Evolutionary conservation across 2,113 vertebrate species (phyloP).

Genomic region (Neolamprologus hecqui): DNA sequence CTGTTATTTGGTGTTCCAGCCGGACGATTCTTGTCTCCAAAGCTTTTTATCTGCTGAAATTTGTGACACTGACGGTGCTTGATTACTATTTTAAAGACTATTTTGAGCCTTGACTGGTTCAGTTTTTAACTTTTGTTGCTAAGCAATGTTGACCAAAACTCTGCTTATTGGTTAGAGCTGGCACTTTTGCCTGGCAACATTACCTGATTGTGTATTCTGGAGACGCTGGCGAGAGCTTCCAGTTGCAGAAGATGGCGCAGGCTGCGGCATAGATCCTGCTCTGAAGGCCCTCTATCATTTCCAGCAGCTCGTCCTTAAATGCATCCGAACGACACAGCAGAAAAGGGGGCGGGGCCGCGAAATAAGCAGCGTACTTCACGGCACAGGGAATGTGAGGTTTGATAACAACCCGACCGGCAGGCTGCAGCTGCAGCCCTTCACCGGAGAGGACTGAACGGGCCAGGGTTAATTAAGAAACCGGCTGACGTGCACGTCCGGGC

Average conservation of each 20-base stretch:
- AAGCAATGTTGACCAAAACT: conserved; percentile 61
- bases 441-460: background rate
- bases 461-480: background rate
- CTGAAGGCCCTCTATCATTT: background rate
- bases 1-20: background rate
- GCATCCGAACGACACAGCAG: background rate
- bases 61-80: conserved; percentile 6
- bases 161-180: conserved; percentile 51
- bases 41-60: conserved; percentile 12
- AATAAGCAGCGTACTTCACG: background rate
- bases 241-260: conserved; percentile 22
- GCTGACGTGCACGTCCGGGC: background rate
- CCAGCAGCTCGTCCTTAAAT: background rate
- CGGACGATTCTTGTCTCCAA: background rate
- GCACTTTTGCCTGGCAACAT: conserved; percentile 60
- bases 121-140: conserved; percentile 63
- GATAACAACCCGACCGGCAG: background rate
- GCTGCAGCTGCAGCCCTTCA: background rate
- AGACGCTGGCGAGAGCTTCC: conserved; percentile 44
- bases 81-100: conserved; percentile 48
- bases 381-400: background rate
- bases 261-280: background rate
- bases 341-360: background rate
- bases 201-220: conserved; percentile 60
- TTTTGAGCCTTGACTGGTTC: conserved; percentile 42